Evolutionary conservation across 2,113 vertebrate genomes (phyloP), one percentile per base, ranked within the genome.

Genomic region (Colossoma macropomum): DNA sequence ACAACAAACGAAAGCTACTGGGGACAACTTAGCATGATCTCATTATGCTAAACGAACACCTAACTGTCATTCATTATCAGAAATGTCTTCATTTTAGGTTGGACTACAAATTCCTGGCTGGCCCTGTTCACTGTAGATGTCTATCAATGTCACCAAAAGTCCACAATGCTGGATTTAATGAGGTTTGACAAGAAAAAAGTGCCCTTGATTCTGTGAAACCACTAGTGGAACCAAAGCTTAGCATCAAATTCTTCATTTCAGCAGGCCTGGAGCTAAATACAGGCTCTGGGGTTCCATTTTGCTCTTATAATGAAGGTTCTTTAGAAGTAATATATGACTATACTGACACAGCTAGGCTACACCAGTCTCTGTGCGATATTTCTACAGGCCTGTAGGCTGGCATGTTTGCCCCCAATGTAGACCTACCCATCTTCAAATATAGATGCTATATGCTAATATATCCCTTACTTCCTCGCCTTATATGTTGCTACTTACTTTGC

Each of bases 191-290:
- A 7, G 41, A 27, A 41, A 23, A 32, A 52, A 27, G 73, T 74
- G 27, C 70, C 45, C 38, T 65, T 72, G 70, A 25, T 63, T 74
- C 9, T 65, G 68, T 4, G n/a, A 74, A 63, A 65, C 66, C 66
- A 69, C 34, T 9, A 41, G 2, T 10, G 13, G 32, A 32, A 34
- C 17, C 66, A 70, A 70, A 70, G 34, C 66, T n/a, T 69, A 69
- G 66, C 30, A 34, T 19, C 19, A 15, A 38, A 38, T 4, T 38
- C 7, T 7, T 3, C 32, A 68, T 21, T 41, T 69, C 66, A 38
- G 21, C 5, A 41, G 5, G 11, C 3, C 21, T 45, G 12, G 0
- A 21, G 9, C 12, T 38, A 17, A 69, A 38, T 69, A 25, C 34
- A 25, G 23, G 66, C 5, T 69, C 16, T 23, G 8, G 16, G 32